Evolutionary conservation across 2,797 vertebrate species (phyloP).

Genomic region (Toxotes lorentzi): DNA sequence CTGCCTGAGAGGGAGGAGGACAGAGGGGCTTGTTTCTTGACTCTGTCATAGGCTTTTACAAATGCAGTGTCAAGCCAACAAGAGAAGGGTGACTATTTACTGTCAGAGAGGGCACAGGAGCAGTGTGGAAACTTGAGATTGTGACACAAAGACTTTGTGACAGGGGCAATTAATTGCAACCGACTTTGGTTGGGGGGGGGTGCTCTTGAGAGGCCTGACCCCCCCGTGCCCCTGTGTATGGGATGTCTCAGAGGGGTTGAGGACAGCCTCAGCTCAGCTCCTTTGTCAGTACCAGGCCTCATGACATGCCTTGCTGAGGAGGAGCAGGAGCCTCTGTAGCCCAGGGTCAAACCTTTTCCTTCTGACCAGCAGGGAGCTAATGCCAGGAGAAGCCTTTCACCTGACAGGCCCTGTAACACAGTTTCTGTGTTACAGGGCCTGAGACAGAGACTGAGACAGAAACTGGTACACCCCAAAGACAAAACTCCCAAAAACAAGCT

Average conservation of each 20-base stretch:
- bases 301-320: slow-evolving; percentile 29
- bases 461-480: too few species aligned
- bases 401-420: too few species aligned
- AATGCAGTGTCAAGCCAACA: slow-evolving; percentile 61
- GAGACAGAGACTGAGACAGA: too few species aligned
- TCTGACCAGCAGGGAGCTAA: slow-evolving; percentile 23
- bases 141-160: slow-evolving; percentile 74
- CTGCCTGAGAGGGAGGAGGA: slow-evolving; percentile 21
- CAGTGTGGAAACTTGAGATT: slow-evolving; percentile 63
- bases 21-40: slow-evolving; percentile 30
- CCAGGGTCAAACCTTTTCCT: slow-evolving; percentile 39
- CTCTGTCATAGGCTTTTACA: slow-evolving; percentile 57
- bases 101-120: slow-evolving; percentile 67
- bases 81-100: slow-evolving; percentile 43
- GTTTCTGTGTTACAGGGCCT: too few species aligned
- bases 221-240: slow-evolving; percentile 24
- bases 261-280: slow-evolving; percentile 37
- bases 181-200: slow-evolving; percentile 43
- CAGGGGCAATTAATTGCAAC: slow-evolving; percentile 76
- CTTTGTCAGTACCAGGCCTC: slow-evolving; percentile 45
- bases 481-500: too few species aligned
- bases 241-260: slow-evolving; percentile 52
- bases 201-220: slow-evolving; percentile 64
- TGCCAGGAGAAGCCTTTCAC: slow-evolving; percentile 34
- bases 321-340: slow-evolving; percentile 16